A percentile compares a stretch with the other conserved stretches of the same genome.
These are phyloP conservation scores for Nymphalis urticae DNA, from an alignment of 2,888 invertebrate species.

Conservation along the genomic window DNA sequence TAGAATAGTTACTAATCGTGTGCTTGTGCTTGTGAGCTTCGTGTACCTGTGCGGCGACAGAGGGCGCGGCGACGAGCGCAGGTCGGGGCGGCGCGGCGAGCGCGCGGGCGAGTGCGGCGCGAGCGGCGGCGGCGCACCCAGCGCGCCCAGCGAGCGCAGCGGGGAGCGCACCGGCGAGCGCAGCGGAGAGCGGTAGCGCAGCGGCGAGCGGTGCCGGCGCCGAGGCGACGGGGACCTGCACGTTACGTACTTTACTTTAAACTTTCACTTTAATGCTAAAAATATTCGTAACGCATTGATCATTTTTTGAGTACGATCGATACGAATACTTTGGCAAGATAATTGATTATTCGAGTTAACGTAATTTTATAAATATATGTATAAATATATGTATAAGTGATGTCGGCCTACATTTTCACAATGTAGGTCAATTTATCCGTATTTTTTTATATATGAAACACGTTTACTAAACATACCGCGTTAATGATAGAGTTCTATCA, in stretches of 20 bases:
- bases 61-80: slow-evolving; percentile 51
- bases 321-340: too few species aligned
- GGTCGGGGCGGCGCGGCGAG: slow-evolving; percentile 46
- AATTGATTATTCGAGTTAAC: too few species aligned
- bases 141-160: slow-evolving; percentile 51
- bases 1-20: too few species aligned
- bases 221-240: slow-evolving; percentile 73
- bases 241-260: neutral
- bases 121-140: slow-evolving; percentile 47
- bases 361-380: too few species aligned
- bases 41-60: slow-evolving; percentile 51
- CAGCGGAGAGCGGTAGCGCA: slow-evolving; percentile 75
- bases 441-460: too few species aligned
- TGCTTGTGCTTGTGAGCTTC: too few species aligned
- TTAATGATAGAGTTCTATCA: slow-evolving; percentile 67
- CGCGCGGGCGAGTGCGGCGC: slow-evolving; percentile 44
- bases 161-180: slow-evolving; percentile 58
- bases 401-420: too few species aligned
- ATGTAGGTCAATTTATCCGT: too few species aligned
- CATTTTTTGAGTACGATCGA: too few species aligned
- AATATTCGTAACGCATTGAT: too few species aligned
- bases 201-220: slow-evolving; percentile 71
- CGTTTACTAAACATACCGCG: slow-evolving; percentile 54
- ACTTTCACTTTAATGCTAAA: too few species aligned
- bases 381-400: too few species aligned